Evolutionary conservation across 2,113 vertebrate species (phyloP), one percentile per base, ranked within the genome.

Genomic region (Dendrocopos noguchii): DNA sequence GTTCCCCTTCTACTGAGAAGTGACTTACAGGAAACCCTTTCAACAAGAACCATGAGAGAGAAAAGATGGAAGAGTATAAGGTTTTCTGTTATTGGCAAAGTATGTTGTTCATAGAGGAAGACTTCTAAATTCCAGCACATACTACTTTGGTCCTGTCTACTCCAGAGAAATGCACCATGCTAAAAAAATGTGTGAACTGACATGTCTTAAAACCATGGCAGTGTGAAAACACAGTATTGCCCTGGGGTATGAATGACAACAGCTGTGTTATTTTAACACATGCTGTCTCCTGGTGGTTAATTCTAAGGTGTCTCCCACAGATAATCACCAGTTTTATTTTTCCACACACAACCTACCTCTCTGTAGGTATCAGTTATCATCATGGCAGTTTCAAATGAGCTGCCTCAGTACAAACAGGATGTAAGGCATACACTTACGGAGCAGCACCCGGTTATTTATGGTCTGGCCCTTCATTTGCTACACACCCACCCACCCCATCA

Each of bases 11-110:
- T 50, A 0, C 12, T 50, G n/a, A 76, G 28, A 77, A 86, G 17
- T 52, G 33, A 55, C 36, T 90, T 79, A 20, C 21, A 83, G 24
- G 34, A 89, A 90, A 81, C 75, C 25, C 18, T 89, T 92, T 75
- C 33, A 75, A 56, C 15, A 57, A 60, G 64, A 88, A 34, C 2
- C 15, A n/a, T 9, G 2, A 7, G 28, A 74, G 25, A 63, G 8
- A 61, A 18, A 76, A 94, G 77, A 91, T 33, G 28, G 82, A 93
- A 78, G 65, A 87, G n/a, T 15, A 70, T 79, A 53, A 93, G 59
- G 61, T 93, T 86, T 95, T 33, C 72, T 53, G 11, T 28, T 91
- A 63, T 82, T 88, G 72, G 42, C n/a, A 80, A 87, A 79, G 55
- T 11, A 2, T 25, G 6, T 57, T 75, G 33, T 80, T 70, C 63